Base-by-base conservation (phyloP, 2,888 invertebrate genomes). In the Rotaria socialis region DNA sequence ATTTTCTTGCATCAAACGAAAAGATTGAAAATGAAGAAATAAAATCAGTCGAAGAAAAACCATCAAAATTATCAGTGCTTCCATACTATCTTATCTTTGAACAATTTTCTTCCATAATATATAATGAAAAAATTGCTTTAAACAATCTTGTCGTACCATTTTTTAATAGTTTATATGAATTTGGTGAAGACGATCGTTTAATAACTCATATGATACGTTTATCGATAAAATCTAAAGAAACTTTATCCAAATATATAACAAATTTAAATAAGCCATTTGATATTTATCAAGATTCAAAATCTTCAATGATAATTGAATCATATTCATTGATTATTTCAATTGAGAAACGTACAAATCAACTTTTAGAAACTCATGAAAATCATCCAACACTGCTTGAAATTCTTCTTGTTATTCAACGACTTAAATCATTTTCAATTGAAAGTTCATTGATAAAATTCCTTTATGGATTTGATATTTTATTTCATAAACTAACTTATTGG, bases 181-280 rank as follows among this genome's bases (percentile, higher is more conserved):
- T 24, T 24, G 75, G 47, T 80, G 75, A 80, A 80, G 47, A 80
- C 47, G 8, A 80, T 80, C 41, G 47, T 80, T 43, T 43, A 47
- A 80, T 47, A 43, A 43, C 47, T 47, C 75, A 80, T 80, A 80
- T 80, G 75, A 80, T 80, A 14, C 75, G 75, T 47, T 47, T 47
- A 35, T 67, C 67, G 11, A 67, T 27, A 27, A 35, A 67, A 16
- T 67, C 67, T 2, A 67, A n/a, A 27, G 67, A 67, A 2, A 14
- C 10, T 11, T 67, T 67, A 16, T 67, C 67, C 10, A 67, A 14
- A 14, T 67, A 67, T 67, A 16, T 67, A 4, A 16, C 35, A 67
- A n/a, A 67, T 35, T 6, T 16, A 35, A 67, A 24, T 24, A 80
- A 80, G 47, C 75, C 75, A 16, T 80, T 43, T n/a, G 75, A 80